Evolutionary conservation across 2,797 vertebrate species (phyloP), one percentile per base, ranked within the genome.

Genomic region (Onychomys arenicola): DNA sequence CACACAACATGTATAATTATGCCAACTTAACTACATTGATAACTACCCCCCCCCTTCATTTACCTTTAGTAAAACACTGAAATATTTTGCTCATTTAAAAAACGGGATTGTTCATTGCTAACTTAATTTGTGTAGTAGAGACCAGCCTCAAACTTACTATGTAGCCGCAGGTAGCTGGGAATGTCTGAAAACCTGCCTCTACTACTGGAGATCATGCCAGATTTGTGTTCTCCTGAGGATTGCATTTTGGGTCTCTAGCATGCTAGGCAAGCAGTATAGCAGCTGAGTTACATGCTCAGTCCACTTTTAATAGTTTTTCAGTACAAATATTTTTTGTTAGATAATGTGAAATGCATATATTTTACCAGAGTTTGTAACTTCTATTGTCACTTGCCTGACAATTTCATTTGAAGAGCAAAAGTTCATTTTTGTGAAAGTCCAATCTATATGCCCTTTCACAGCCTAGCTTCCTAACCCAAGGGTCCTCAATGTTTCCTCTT

Each of bases 381-480:
- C 5, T 46, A 46, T 91, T 89, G 75, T 88, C 77, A 90, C 43
- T 81, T 19, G 87, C 32, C 32, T 83, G 90, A 71, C 19, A 81
- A 7, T 93, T 46, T 93, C n/a, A 90, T 95, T 93, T 96, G 59
- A 37, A 94, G 43, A 93, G 59, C 23, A 84, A 80, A 95, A 52
- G 12, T 76, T 65, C 75, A 83, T 93, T 95, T 61, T 91, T 80
- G 40, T 32, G 61, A 37, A 87, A 96, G 63, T 91, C 3, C 23
- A 91, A 52, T 84, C 55, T 88, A 27, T 67, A n/a, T 71, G 61
- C 7, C 43, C 59, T 84, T 6, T 76, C 89, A 91, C 57, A 95
- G 84, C 52, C 86, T 89, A n/a, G n/a, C n/a, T 90, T 17, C 32
- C 49, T 96, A 80, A 95, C 27, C 57, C 25, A 78, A 32, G 59